Percentiles rank a stretch among this genome's conserved stretches.
Conservation (phyloP, 2,797 vertebrate genomes). For the Enteromius thamalakanensis region DNA sequence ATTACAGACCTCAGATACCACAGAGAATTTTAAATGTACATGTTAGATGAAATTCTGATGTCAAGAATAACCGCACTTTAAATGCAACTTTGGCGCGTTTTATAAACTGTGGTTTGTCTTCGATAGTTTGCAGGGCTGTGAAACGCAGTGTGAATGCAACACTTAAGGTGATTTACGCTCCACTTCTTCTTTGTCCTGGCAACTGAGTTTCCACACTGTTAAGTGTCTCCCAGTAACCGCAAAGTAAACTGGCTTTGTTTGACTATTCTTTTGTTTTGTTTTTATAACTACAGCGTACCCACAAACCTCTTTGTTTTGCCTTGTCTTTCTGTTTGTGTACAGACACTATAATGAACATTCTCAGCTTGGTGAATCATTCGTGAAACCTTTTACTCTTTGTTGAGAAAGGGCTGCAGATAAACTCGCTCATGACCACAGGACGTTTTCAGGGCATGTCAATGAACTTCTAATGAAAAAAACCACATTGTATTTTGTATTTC, state of each 20-base stretch:
- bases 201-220: constrained; percentile 59
- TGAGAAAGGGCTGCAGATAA: constrained; percentile 16
- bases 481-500: constrained; percentile 35
- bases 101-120: constrained; percentile 54
- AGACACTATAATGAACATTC: constrained; percentile 5
- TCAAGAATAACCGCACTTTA: constrained; percentile 44
- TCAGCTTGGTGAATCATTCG: constrained; percentile 33
- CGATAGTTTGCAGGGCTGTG: constrained; percentile 46
- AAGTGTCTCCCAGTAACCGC: constrained; percentile 59
- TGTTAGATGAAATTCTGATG: constrained; percentile 51
- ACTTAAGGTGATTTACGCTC: constrained; percentile 58
- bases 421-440: constrained; percentile 18
- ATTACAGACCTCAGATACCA: constrained; percentile 50
- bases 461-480: constrained; percentile 41
- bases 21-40: constrained; percentile 45
- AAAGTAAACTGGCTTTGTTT: constrained; percentile 48
- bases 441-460: constrained; percentile 23
- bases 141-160: constrained; percentile 47
- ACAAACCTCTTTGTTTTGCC: constrained; percentile 46
- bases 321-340: constrained; percentile 36
- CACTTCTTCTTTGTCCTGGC: constrained; percentile 50
- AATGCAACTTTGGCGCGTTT: constrained; percentile 44
- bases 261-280: constrained; percentile 44
- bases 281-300: constrained; percentile 10
- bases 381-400: constrained; percentile 19